phyloP scores from a whole-genome alignment of 2,888 invertebrate species.

The Bimastos eiseni region DNA sequence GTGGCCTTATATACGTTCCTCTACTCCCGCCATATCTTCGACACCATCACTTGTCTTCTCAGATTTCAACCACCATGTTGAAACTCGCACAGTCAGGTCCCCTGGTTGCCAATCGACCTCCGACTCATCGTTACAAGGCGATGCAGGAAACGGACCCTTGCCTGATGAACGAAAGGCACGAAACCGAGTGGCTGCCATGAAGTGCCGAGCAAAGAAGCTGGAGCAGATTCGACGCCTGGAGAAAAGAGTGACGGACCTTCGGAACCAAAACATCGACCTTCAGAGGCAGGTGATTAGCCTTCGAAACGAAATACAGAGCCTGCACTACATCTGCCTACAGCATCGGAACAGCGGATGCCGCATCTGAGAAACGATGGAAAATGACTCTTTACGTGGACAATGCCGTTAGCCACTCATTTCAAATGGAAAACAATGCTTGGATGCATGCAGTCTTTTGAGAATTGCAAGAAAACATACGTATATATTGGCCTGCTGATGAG shows the following conservation, averaged over 20 bases:
- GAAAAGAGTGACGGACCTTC: not conserved
- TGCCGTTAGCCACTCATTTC: not conserved
- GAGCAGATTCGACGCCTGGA: slow-evolving; percentile 16
- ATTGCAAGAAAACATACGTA: no score
- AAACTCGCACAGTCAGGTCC: not conserved
- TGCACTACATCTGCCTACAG: not conserved
- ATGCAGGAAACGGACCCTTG: not conserved
- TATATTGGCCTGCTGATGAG: not conserved
- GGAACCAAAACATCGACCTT: not conserved
- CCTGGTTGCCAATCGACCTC: not conserved
- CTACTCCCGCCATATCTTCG: not conserved
- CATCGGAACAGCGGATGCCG: slow-evolving; percentile 13
- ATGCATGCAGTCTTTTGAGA: not conserved
- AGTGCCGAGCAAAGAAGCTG: slow-evolving; percentile 7
- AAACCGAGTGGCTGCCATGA: not conserved
- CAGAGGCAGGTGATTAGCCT: not conserved
- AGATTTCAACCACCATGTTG: not conserved
- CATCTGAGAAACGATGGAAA: not conserved
- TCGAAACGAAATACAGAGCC: not conserved
- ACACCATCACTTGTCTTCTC: not conserved
- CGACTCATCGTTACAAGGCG: not conserved
- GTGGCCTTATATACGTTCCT: not conserved
- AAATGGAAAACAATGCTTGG: not conserved
- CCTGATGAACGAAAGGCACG: not conserved
- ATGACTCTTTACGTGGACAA: not conserved